phyloP scores from a whole-genome alignment of 1,140 invertebrate genomes.

The Leptopilina boulardi region DNA sequence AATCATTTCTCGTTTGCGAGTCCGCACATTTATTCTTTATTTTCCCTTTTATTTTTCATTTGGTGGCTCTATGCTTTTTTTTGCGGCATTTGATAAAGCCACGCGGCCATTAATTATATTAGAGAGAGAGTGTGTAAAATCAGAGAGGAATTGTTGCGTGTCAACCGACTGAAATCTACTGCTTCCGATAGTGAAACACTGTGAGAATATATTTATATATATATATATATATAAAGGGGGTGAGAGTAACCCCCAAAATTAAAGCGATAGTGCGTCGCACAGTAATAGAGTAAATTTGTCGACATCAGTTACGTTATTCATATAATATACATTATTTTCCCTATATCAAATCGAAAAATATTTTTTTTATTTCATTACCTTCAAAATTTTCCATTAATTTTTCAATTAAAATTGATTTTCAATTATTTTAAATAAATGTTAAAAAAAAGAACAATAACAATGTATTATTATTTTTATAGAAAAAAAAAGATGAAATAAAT shows the following conservation, averaged over 20 bases:
- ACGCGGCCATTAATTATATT: neutral
- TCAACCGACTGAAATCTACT: neutral
- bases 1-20: neutral
- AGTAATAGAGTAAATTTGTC: neutral
- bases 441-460: too few relatives aligned
- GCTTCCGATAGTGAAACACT: conserved; percentile 1
- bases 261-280: neutral
- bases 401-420: neutral
- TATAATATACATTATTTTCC: neutral
- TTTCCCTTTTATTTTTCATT: neutral
- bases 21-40: neutral
- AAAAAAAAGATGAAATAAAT: neutral
- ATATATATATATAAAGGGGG: neutral
- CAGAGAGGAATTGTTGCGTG: conserved; percentile 12
- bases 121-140: too few relatives aligned
- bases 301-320: neutral
- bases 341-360: too few relatives aligned
- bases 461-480: too few relatives aligned
- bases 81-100: neutral
- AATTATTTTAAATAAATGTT: too few relatives aligned
- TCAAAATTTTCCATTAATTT: neutral
- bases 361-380: neutral
- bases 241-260: neutral
- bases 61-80: neutral
- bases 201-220: too few relatives aligned